These are phyloP conservation scores for Cryptotermes secundus DNA, from an alignment of 1,140 invertebrate genomes.

Conservation along the genomic window DNA sequence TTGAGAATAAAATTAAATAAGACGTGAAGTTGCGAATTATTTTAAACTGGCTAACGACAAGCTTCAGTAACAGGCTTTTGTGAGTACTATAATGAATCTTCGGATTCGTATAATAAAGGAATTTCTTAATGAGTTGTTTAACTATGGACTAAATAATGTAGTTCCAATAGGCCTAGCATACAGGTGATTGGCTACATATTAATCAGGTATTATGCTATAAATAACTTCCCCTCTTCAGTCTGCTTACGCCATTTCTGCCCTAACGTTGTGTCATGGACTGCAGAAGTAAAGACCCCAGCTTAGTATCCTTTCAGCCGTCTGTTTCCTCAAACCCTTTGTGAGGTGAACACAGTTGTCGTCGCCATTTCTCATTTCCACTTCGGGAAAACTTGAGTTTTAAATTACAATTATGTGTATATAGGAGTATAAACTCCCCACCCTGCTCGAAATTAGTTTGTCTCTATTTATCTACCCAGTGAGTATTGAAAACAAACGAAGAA, in stretches of 20 bases:
- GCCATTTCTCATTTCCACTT: conserved; percentile 1
- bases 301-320: neutral
- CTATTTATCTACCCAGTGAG: neutral
- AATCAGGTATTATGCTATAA: no score
- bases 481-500: conserved; percentile 16
- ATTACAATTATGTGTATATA: neutral
- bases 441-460: neutral
- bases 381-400: conserved; percentile 16
- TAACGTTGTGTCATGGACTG: neutral
- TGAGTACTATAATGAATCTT: no score
- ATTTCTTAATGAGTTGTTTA: no score
- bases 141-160: no score
- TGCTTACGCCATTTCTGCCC: conserved; percentile 1
- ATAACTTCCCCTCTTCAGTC: no score
- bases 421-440: neutral
- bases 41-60: no score
- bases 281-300: neutral
- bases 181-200: no score
- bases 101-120: no score
- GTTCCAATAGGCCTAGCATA: no score
- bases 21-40: no score
- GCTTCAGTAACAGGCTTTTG: no score
- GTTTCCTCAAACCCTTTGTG: conserved; percentile 16
- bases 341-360: neutral
- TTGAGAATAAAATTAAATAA: no score